A percentile compares a stretch with the other conserved stretches of the same genome.
These are phyloP conservation scores for Glomeris marginata DNA, from an alignment of 2,888 invertebrate genomes.

Conservation along the genomic window DNA sequence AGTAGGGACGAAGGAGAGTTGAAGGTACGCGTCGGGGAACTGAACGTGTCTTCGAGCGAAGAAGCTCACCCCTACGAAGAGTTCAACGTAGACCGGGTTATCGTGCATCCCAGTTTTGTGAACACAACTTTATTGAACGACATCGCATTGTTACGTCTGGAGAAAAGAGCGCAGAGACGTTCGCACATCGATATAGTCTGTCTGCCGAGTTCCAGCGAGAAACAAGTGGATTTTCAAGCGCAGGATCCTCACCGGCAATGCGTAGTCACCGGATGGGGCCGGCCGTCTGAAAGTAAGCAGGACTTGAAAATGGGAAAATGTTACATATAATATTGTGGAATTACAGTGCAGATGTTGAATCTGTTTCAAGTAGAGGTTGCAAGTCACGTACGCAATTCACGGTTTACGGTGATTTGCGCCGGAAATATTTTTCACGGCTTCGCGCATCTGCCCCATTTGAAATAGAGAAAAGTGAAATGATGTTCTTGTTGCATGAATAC, in stretches of 20 bases:
- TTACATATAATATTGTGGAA: background rate
- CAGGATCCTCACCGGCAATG: slow-evolving; percentile 21
- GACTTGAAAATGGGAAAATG: background rate
- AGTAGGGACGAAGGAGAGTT: slow-evolving; percentile 16
- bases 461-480: background rate
- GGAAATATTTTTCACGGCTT: background rate
- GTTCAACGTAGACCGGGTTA: slow-evolving; percentile 22
- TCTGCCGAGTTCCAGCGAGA: slow-evolving; percentile 22
- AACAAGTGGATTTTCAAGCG: slow-evolving; percentile 15
- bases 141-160: slow-evolving; percentile 29
- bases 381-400: too few relatives aligned
- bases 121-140: slow-evolving; percentile 29
- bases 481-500: background rate
- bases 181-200: slow-evolving; percentile 30
- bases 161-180: slow-evolving; percentile 21
- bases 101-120: slow-evolving; percentile 28
- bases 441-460: too few relatives aligned
- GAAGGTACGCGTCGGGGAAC: slow-evolving; percentile 32
- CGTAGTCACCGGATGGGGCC: slow-evolving; percentile 33
- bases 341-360: too few relatives aligned
- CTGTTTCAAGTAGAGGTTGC: too few relatives aligned
- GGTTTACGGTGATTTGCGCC: too few relatives aligned
- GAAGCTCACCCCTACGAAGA: slow-evolving; percentile 30
- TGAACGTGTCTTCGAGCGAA: slow-evolving; percentile 29
- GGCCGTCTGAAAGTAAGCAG: slow-evolving; percentile 27